phyloP scores from a whole-genome alignment of 2,888 invertebrate genomes.

The Yponomeuta evonymella region DNA sequence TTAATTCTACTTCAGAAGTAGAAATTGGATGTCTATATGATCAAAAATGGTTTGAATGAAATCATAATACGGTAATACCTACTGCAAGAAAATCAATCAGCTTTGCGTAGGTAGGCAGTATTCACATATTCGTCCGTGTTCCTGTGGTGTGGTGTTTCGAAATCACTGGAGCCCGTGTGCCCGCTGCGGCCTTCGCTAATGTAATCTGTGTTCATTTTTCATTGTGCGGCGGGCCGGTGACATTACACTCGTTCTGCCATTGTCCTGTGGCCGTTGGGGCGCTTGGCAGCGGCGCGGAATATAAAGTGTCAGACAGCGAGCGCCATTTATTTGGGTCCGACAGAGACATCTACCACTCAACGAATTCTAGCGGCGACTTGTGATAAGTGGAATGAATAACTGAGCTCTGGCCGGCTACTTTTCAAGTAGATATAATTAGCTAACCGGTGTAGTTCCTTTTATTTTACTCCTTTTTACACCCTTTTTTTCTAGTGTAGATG shows the following conservation, averaged over 20 bases:
- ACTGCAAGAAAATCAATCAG: not conserved
- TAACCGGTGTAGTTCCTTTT: not conserved
- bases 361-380: not conserved
- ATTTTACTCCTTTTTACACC: too few relatives aligned
- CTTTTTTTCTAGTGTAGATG: too few relatives aligned
- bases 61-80: not conserved
- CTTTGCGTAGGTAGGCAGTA: not conserved
- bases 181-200: conserved; percentile 30
- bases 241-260: conserved; percentile 30
- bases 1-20: too few relatives aligned
- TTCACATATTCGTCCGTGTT: not conserved
- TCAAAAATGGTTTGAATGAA: too few relatives aligned
- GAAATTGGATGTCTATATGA: too few relatives aligned
- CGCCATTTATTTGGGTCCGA: not conserved
- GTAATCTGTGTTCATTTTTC: conserved; percentile 36
- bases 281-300: conserved; percentile 38
- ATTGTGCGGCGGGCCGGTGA: conserved; percentile 18
- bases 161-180: conserved; percentile 26
- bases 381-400: not conserved
- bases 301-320: conserved; percentile 26
- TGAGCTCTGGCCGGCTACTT: not conserved
- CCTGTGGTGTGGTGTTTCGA: not conserved
- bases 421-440: not conserved
- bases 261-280: conserved; percentile 28
- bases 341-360: conserved; percentile 1